Base-by-base conservation (phyloP, 1,140 invertebrate species). In the Drosophila ercepeae region DNA sequence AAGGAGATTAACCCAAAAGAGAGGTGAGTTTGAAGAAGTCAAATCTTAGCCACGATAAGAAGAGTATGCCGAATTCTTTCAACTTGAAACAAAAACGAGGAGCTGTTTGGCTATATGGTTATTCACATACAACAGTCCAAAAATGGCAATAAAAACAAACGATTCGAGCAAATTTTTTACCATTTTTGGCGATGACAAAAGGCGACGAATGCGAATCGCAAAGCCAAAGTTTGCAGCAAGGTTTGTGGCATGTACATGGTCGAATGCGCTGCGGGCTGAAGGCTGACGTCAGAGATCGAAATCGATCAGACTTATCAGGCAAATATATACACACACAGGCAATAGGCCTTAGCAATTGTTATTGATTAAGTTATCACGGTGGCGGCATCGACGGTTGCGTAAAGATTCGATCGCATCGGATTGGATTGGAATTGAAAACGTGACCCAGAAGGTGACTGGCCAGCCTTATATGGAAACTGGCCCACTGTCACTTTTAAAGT, bases 291-390 rank as follows among this genome's bases (percentile, higher is more conserved):
- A 74, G 32, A 29, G 4, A 18, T 18, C 16, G 39, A 8, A 39
- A 51, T 34, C 29, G 48, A 14, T 50, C 23, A 41, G 21, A 53
- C 51, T 61, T 61, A 41, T 54, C 67, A 34, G 32, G 23, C 34
- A 9, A 16, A 51, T 18, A 19, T 21, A 42, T 25, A 11, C 36
- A 55, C 32, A 58, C 21, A 32, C 36, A 18, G 46, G 13, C 53
- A 41, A 19, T 34, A 58, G 42, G 58, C 16, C 39, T 39, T 57
- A 58, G 36, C 63, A 67, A 65, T 65, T 45, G 46, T 45, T 67
- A 69, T 51, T 69, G 81, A 84, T 86, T 88, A 86, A 76, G 76
- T 81, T 86, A 81, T 81, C 82, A 77, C 58, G 4, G 2, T 9
- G 36, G 14, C 4, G 36, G 14, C 4, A 13, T 16, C 13, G 14